Conservation (phyloP, 2,797 vertebrate species). For the Perodicticus potto region DNA sequence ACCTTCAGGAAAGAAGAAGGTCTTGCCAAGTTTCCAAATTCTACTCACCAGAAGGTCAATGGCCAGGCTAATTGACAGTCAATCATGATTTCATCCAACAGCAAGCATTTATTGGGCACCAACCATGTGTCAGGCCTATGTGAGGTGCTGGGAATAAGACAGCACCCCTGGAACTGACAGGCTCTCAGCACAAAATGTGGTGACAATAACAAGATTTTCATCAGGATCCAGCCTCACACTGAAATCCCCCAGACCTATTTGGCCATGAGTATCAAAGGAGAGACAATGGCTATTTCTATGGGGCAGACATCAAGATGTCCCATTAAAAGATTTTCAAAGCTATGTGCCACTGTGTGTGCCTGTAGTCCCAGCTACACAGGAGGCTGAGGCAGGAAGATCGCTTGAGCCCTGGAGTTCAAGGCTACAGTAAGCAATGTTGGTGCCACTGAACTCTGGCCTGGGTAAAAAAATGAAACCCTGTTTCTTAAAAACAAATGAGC, state of each 20-base stretch:
- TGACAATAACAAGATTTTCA: conserved; percentile 18
- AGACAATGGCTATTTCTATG: conserved; percentile 5
- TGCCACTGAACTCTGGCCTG: no score
- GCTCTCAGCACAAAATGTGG: not conserved
- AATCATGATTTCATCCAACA: not conserved
- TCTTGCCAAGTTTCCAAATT: not conserved
- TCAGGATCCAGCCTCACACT: not conserved
- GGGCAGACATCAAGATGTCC: not conserved
- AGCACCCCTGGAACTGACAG: not conserved
- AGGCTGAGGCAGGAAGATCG: no score
- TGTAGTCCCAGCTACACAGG: no score
- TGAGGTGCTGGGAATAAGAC: not conserved
- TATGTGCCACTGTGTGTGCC: no score
- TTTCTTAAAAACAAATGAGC: not conserved
- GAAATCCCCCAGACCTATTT: conserved; percentile 5
- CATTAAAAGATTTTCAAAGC: conserved; percentile 15
- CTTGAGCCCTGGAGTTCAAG: no score
- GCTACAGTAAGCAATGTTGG: no score
- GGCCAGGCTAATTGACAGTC: not conserved
- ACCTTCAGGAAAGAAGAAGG: not conserved
- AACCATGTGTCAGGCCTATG: no score
- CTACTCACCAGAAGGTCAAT: not conserved
- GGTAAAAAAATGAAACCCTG: no score
- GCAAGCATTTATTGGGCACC: not conserved
- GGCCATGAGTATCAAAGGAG: not conserved